Percentiles rank a stretch among this genome's conserved stretches.
Conservation (phyloP, 1,140 invertebrate species). For the Zeugodacus cucurbitae region DNA sequence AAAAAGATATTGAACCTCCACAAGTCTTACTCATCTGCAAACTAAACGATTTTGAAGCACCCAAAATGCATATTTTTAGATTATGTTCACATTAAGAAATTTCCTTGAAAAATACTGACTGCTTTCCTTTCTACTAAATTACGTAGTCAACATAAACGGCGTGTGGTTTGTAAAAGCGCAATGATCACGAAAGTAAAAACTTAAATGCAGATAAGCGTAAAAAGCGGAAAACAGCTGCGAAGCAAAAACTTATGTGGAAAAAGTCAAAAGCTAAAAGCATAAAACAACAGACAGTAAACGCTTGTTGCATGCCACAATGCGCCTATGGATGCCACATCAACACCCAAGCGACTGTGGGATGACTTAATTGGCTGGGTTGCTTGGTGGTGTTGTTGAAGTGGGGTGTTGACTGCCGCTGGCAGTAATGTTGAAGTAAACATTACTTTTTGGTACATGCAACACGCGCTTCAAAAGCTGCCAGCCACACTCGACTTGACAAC, state of each 20-base stretch:
- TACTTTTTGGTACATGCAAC: constrained; percentile 19
- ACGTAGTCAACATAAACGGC: too few relatives aligned
- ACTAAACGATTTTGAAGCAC: too few relatives aligned
- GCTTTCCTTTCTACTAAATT: too few relatives aligned
- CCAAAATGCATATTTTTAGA: not conserved
- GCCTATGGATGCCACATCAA: not conserved
- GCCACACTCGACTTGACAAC: not conserved
- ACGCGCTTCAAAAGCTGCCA: constrained; percentile 3
- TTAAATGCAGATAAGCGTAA: not conserved
- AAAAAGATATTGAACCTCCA: not conserved
- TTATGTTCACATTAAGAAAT: not conserved
- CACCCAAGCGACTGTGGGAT: not conserved
- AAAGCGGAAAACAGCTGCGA: not conserved
- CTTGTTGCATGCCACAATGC: constrained; percentile 30
- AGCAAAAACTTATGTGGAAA: not conserved
- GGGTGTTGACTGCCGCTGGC: not conserved
- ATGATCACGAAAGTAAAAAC: not conserved
- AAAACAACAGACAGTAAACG: not conserved
- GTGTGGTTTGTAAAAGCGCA: not conserved
- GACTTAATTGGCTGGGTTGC: not conserved
- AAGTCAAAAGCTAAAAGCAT: not conserved
- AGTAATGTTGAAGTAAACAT: constrained; percentile 27
- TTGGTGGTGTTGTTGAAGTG: not conserved
- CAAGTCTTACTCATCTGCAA: not conserved
- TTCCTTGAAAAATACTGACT: too few relatives aligned